Percentiles rank a stretch among this genome's conserved stretches.
Conservation (phyloP, 2,113 vertebrate species). For the Aldabrachelys gigantea region DNA sequence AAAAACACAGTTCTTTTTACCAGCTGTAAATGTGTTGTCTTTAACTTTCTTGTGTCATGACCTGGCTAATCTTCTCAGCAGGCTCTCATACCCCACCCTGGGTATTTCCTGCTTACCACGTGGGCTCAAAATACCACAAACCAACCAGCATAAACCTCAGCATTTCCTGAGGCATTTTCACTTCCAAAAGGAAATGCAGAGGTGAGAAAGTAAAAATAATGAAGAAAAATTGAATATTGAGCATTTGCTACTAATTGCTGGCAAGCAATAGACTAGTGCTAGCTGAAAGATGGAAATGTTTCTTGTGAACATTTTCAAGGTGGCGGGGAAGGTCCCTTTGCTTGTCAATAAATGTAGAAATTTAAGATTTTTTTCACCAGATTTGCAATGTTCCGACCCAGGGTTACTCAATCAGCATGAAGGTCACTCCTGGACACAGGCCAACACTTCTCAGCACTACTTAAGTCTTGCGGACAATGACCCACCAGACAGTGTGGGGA, state of each 20-base stretch:
- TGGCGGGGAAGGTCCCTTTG: too few species aligned
- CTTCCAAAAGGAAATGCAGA: not conserved
- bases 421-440: not conserved
- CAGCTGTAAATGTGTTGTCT: constrained; percentile 21
- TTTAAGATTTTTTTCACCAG: too few species aligned
- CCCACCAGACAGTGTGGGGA: too few species aligned
- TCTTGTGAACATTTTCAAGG: too few species aligned
- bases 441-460: accelerated
- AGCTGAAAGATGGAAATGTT: not conserved
- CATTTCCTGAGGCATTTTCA: not conserved
- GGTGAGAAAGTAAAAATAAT: not conserved
- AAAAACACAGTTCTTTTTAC: not conserved
- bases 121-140: not conserved
- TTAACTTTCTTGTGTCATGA: constrained; percentile 57
- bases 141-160: not conserved
- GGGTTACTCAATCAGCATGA: too few species aligned
- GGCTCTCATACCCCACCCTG: not conserved
- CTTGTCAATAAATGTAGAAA: not conserved
- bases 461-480: not conserved
- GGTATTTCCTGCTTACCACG: not conserved
- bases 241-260: not conserved
- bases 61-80: not conserved
- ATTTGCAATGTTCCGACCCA: not conserved
- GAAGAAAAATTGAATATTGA: not conserved
- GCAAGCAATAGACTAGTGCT: not conserved